phyloP scores from a whole-genome alignment of 2,797 vertebrate genomes.

The Syngnathus rostellatus region DNA sequence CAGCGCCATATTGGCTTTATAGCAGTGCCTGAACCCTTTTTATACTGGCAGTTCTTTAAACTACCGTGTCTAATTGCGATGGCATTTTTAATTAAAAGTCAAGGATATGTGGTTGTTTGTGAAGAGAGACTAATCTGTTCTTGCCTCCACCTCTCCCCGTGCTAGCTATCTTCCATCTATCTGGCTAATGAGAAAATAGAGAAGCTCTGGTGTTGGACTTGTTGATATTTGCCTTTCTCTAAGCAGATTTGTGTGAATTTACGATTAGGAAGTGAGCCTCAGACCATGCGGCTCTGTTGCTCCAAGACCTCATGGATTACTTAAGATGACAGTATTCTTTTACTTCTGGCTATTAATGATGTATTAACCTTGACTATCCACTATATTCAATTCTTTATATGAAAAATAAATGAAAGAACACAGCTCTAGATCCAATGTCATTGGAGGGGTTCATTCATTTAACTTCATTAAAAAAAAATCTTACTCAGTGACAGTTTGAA shows the following conservation, averaged over 20 bases:
- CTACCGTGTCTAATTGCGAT: conserved; percentile 76
- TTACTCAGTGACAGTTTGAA: not conserved
- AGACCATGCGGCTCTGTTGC: conserved; percentile 37
- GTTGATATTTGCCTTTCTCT: conserved; percentile 70
- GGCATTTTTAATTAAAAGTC: conserved; percentile 81
- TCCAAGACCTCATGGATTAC: conserved; percentile 55
- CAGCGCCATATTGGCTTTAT: conserved; percentile 67
- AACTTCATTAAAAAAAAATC: not conserved
- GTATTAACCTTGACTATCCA: not conserved
- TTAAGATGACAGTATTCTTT: conserved; percentile 55
- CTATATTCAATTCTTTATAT: not conserved
- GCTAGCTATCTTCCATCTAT: conserved; percentile 71
- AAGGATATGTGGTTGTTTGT: conserved; percentile 77
- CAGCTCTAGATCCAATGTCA: not conserved
- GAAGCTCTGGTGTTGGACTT: conserved; percentile 61
- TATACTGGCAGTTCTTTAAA: conserved; percentile 70
- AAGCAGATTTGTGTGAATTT: conserved; percentile 64
- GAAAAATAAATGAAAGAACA: not conserved
- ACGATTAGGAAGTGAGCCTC: conserved; percentile 55
- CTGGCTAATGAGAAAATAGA: conserved; percentile 72
- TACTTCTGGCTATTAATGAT: conserved; percentile 18
- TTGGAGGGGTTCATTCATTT: not conserved
- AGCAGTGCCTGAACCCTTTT: conserved; percentile 63
- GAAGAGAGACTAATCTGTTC: conserved; percentile 71
- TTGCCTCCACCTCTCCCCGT: conserved; percentile 58